Conservation (phyloP, 1,140 invertebrate genomes). For the Magallana angulata region DNA sequence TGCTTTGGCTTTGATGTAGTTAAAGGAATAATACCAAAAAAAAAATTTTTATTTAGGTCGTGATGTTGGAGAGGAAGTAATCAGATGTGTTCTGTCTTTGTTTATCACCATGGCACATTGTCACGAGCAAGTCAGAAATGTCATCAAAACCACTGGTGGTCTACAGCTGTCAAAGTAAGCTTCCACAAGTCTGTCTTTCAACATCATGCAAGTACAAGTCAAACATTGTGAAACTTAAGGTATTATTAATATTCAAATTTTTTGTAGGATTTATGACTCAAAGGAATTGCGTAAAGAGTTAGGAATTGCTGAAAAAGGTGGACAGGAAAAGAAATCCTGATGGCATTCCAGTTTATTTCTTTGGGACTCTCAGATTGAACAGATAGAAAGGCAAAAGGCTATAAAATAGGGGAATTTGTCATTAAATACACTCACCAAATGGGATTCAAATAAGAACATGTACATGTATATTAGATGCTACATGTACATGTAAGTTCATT, state of each 20-base stretch:
- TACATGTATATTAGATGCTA: too few species aligned
- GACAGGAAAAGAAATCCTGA: neutral
- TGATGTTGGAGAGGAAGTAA: constrained; percentile 18
- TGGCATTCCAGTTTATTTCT: too few species aligned
- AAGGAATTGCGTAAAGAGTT: neutral
- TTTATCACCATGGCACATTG: constrained; percentile 18
- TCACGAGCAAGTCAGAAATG: constrained; percentile 22
- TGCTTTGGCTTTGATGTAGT: too few species aligned
- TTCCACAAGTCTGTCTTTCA: neutral
- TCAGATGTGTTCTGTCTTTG: constrained; percentile 12
- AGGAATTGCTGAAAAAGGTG: constrained; percentile 24
- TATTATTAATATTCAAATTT: neutral
- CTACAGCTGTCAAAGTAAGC: constrained; percentile 27
- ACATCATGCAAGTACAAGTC: neutral
- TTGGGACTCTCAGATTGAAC: too few species aligned
- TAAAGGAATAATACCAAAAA: neutral
- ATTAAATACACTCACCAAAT: too few species aligned
- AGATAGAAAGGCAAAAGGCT: too few species aligned
- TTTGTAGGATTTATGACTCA: constrained; percentile 10
- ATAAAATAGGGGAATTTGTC: too few species aligned
- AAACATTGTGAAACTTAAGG: too few species aligned
- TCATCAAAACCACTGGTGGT: constrained; percentile 34
- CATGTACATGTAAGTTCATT: too few species aligned
- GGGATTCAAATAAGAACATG: too few species aligned
- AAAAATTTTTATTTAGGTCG: neutral